Evolutionary conservation across 2,888 invertebrate genomes (phyloP).

Genomic region (Strigamia crassipes): DNA sequence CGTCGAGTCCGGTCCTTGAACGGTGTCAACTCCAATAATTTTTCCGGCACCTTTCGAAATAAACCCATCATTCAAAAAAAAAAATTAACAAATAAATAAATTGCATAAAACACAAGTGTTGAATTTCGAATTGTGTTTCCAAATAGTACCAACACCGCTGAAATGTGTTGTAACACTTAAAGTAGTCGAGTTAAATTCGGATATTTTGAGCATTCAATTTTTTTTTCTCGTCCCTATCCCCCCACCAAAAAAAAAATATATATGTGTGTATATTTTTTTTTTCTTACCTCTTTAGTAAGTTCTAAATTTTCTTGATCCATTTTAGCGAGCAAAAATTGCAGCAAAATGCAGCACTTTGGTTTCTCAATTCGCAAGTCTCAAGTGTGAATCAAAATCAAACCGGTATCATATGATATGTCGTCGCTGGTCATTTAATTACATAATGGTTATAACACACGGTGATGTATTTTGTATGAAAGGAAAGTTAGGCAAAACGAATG

Average conservation of each 20-base stretch:
- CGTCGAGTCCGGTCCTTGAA: conserved; percentile 56
- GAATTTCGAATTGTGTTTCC: too few relatives aligned
- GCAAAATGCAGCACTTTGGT: too few relatives aligned
- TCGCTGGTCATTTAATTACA: not conserved
- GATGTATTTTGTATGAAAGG: too few relatives aligned
- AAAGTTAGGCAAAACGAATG: too few relatives aligned
- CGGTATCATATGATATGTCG: not conserved
- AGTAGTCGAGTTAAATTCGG: not conserved
- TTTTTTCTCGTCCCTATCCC: too few relatives aligned
- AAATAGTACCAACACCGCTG: too few relatives aligned
- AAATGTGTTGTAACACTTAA: not conserved
- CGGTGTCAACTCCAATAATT: conserved; percentile 55
- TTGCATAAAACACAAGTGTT: not conserved
- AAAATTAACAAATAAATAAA: not conserved
- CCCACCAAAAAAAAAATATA: too few relatives aligned
- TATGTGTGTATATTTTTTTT: too few relatives aligned
- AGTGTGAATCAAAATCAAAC: not conserved
- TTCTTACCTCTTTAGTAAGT: not conserved
- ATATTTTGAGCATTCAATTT: not conserved
- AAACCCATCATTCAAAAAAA: not conserved
- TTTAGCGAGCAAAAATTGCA: not conserved
- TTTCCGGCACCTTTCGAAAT: conserved; percentile 54
- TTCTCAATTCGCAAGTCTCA: too few relatives aligned
- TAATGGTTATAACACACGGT: not conserved
- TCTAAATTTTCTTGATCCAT: not conserved